These are phyloP conservation scores for Psettodes erumei DNA, from an alignment of 2,113 vertebrate species.

Conservation along the genomic window DNA sequence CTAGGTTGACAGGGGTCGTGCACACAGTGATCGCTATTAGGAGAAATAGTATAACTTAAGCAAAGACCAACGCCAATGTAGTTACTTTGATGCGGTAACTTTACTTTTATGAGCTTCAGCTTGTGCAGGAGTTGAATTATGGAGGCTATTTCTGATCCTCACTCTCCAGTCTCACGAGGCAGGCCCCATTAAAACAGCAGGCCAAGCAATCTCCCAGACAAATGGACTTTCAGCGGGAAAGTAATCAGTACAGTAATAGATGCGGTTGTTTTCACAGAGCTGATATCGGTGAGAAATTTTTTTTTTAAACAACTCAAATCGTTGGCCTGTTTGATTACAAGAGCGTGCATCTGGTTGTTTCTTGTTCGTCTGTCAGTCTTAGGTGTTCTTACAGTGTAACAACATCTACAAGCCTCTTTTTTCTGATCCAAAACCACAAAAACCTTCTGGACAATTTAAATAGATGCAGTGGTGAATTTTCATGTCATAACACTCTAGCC, in stretches of 20 bases:
- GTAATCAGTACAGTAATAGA: constrained; percentile 41
- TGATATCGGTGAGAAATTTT: constrained; percentile 31
- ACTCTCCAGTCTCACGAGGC: constrained; percentile 15
- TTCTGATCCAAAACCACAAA: neutral
- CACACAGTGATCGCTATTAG: neutral
- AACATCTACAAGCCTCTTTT: neutral
- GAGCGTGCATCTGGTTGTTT: constrained; percentile 34
- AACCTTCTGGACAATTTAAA: neutral
- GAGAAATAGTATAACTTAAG: neutral
- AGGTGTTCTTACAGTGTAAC: too few relatives aligned
- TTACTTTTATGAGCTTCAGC: constrained; percentile 6
- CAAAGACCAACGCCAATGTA: neutral
- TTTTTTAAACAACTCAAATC: constrained; percentile 18
- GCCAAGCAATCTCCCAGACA: constrained; percentile 34
- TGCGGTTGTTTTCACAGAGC: constrained; percentile 28
- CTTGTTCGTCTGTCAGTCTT: constrained; percentile 12
- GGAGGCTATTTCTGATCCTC: constrained; percentile 20
- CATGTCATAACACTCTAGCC: neutral
- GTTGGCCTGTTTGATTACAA: constrained; percentile 32
- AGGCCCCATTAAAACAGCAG: constrained; percentile 20
- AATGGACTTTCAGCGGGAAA: constrained; percentile 27
- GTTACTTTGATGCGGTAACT: constrained; percentile 7
- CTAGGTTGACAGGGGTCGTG: neutral
- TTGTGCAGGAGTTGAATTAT: constrained; percentile 3
- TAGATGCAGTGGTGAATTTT: neutral